Conservation (phyloP, 2,113 vertebrate species). For the Paratilapia polleni region DNA sequence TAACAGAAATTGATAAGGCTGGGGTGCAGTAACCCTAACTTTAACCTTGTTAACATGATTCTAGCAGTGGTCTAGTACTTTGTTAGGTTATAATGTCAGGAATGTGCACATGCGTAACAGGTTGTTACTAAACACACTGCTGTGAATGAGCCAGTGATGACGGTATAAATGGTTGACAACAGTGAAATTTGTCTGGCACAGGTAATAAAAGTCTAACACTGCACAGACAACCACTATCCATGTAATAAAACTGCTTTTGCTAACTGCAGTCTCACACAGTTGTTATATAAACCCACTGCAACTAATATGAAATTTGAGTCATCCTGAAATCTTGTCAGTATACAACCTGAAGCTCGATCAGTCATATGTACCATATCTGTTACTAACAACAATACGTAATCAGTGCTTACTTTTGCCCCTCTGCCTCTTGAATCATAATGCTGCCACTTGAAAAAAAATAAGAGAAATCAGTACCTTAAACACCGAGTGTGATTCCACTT, state of each 20-base stretch:
- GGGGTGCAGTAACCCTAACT: not conserved
- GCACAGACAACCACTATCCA: not conserved
- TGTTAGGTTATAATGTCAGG: not conserved
- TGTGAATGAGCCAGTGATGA: not conserved
- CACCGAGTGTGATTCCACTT: not conserved
- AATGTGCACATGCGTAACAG: not conserved
- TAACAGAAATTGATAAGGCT: not conserved
- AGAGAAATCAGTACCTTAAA: not conserved
- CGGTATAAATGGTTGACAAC: not conserved
- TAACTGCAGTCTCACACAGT: not conserved
- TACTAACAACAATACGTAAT: not conserved
- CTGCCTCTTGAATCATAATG: not conserved
- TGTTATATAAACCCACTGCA: not conserved
- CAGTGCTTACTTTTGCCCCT: not conserved
- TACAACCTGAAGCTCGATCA: not conserved
- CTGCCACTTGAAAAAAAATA: not conserved
- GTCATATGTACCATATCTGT: not conserved
- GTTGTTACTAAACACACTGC: not conserved
- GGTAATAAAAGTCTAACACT: not conserved
- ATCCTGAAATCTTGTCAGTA: conserved; percentile 9
- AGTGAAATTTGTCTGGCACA: not conserved
- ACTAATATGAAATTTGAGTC: not conserved
- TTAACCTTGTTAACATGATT: not conserved
- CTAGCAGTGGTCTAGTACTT: not conserved
- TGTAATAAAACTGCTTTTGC: not conserved